A percentile compares a stretch with the other conserved stretches of the same genome.
phyloP scores from a whole-genome alignment of 37 sponge, comb jelly and placozoan genomes.

The Cliona cf. orientalis region DNA sequence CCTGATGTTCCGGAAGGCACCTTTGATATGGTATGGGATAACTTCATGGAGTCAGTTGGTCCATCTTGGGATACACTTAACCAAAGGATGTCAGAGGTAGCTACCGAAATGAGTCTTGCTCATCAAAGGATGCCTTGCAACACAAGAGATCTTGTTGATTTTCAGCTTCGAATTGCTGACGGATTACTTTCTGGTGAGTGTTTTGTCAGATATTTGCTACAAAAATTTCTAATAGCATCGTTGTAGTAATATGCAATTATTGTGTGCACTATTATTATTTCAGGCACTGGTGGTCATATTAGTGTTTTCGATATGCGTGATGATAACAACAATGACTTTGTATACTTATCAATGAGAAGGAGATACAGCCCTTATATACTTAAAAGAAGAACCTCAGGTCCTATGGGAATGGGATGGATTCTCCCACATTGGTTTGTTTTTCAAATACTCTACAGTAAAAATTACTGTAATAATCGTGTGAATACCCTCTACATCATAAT shows the following conservation, averaged over 20 bases:
- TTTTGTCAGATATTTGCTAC: too few species aligned
- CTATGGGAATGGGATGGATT: constrained; percentile 39
- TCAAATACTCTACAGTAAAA: background rate
- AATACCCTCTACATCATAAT: too few species aligned
- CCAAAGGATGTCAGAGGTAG: constrained; percentile 2
- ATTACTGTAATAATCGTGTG: too few species aligned
- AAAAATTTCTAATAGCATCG: too few species aligned
- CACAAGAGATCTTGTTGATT: background rate
- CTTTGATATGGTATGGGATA: constrained; percentile 39
- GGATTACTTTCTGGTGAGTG: too few species aligned
- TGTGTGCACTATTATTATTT: too few species aligned
- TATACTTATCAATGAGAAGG: background rate
- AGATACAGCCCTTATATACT: constrained; percentile 19
- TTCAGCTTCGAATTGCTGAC: constrained; percentile 33
- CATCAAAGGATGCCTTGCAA: background rate
- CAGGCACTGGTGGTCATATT: too few species aligned
- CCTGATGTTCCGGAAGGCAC: background rate
- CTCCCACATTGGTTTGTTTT: constrained; percentile 34
- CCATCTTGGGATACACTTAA: constrained; percentile 14
- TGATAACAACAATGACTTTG: too few species aligned
- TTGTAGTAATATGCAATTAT: too few species aligned
- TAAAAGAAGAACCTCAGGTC: constrained; percentile 41
- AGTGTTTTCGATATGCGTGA: too few species aligned
- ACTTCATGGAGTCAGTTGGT: constrained; percentile 14
- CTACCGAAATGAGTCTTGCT: constrained; percentile 22